These are phyloP conservation scores for Schizaphis graminum DNA, from an alignment of 2,888 invertebrate genomes.

Conservation along the genomic window DNA sequence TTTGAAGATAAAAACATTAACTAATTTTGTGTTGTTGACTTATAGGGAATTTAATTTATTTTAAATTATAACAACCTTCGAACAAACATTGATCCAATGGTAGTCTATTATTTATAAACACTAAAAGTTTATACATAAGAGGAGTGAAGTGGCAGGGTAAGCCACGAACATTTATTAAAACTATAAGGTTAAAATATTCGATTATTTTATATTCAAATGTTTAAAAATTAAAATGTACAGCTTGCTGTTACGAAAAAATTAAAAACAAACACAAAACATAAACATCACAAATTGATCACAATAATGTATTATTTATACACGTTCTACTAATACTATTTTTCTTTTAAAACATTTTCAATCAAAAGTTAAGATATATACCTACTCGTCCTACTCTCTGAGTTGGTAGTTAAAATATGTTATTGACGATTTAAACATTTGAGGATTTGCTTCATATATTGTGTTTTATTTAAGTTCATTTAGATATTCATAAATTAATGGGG, in stretches of 20 bases:
- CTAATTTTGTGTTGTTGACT: not conserved
- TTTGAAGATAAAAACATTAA: not conserved
- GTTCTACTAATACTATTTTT: not conserved
- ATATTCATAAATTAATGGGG: not conserved
- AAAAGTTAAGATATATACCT: not conserved
- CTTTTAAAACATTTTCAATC: not conserved
- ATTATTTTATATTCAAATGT: slow-evolving; percentile 8
- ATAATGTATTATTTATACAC: not conserved
- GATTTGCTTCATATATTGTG: not conserved
- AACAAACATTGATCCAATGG: not conserved
- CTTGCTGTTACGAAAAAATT: not conserved
- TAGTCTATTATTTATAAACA: not conserved
- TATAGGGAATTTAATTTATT: not conserved
- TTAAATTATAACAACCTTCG: not conserved
- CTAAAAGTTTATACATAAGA: not conserved
- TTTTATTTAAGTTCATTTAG: not conserved
- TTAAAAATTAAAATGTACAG: not conserved
- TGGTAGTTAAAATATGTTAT: not conserved
- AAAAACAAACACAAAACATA: not conserved
- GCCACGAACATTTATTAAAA: not conserved
- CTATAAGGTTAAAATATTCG: not conserved
- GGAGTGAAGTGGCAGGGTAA: not conserved
- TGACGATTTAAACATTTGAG: not conserved
- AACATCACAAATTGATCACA: not conserved
- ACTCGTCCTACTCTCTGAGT: not conserved